Base-by-base conservation (phyloP, 2,113 vertebrate species). In the Bos indicus region DNA sequence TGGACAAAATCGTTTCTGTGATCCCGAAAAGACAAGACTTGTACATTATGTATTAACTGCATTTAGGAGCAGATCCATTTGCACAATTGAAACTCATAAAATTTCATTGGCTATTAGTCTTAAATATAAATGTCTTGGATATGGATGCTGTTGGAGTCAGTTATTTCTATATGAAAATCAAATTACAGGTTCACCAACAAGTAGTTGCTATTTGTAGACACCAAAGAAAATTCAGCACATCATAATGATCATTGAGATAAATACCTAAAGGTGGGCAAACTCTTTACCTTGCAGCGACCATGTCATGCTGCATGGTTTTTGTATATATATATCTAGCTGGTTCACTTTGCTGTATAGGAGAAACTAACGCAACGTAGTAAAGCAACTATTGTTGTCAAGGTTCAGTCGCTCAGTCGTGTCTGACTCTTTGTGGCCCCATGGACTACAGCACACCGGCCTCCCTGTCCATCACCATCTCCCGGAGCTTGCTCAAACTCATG, bases 131-230 rank as follows among this genome's bases (percentile, higher is more conserved):
- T 26, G 13, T 71, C 15, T 48, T 30, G 48, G 48, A 48, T 48
- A 0, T 30, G 15, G 21, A 21, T 2, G 17, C 14, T 15, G 14
- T 91, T 23, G 48, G 8, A 56, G 33, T 26, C 23, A n/a, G 21
- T 56, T n/a, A 71, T 93, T 90, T 94, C 80, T 89, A 14, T 33
- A 9, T 28, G 85, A 97, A 93, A 92, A 92, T 59, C 81, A 90
- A 78, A 93, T 83, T 26, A 71, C 30, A 52, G 30, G 5, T 6
- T 81, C 48, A 52, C 28, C 28, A 81, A 52, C 48, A 52, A 33
- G 78, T 21, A 51, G 23, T 77, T 86, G 89, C 84, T 46, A 74
- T 57, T 59, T 54, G 28, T 57, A 52, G 51, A 81, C 46, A 87
- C 52, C 12, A 21, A 30, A 56, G 56, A 56, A 17, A 92, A 21